Evolutionary conservation across 2,888 invertebrate genomes (phyloP).

Genomic region (Pinctada fucata): DNA sequence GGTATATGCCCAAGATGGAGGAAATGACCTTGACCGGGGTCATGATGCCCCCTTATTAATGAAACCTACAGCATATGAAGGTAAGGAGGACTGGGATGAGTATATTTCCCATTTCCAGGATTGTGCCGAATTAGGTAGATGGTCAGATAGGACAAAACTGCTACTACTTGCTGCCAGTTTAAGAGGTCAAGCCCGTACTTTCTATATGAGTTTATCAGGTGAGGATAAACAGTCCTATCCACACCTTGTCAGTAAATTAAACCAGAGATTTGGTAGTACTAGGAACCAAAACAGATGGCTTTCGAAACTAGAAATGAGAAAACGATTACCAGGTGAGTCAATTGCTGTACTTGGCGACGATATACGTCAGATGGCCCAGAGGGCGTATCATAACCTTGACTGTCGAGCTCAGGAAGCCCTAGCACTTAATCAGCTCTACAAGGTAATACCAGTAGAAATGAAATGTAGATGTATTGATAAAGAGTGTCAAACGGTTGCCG

Average conservation of each 20-base stretch:
- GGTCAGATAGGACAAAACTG: slow-evolving; percentile 18
- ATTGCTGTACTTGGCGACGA: slow-evolving; percentile 37
- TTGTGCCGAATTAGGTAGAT: slow-evolving; percentile 25
- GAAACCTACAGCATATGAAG: slow-evolving; percentile 30
- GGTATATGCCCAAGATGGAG: no score
- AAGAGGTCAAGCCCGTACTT: slow-evolving; percentile 27
- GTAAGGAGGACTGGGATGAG: slow-evolving; percentile 21
- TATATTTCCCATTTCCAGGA: slow-evolving; percentile 31
- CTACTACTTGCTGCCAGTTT: slow-evolving; percentile 34
- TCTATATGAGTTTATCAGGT: slow-evolving; percentile 13
- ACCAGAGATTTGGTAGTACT: slow-evolving; percentile 29
- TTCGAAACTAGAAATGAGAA: slow-evolving; percentile 33
- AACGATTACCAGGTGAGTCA: slow-evolving; percentile 27
- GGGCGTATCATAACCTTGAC: slow-evolving; percentile 35
- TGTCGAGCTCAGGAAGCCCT: slow-evolving; percentile 38
- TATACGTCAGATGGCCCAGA: slow-evolving; percentile 35
- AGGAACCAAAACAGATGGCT: slow-evolving; percentile 32
- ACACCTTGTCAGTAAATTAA: slow-evolving; percentile 13
- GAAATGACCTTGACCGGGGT: no score
- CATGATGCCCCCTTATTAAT: no score
- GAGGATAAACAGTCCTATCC: slow-evolving; percentile 12
- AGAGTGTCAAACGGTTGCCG: slow-evolving; percentile 36
- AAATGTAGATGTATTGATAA: slow-evolving; percentile 47
- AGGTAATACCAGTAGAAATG: slow-evolving; percentile 39
- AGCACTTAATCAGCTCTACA: slow-evolving; percentile 41